Percentiles rank a stretch among this genome's conserved stretches.
phyloP scores from a whole-genome alignment of 2,888 invertebrate genomes.

The Agrochola macilenta region DNA sequence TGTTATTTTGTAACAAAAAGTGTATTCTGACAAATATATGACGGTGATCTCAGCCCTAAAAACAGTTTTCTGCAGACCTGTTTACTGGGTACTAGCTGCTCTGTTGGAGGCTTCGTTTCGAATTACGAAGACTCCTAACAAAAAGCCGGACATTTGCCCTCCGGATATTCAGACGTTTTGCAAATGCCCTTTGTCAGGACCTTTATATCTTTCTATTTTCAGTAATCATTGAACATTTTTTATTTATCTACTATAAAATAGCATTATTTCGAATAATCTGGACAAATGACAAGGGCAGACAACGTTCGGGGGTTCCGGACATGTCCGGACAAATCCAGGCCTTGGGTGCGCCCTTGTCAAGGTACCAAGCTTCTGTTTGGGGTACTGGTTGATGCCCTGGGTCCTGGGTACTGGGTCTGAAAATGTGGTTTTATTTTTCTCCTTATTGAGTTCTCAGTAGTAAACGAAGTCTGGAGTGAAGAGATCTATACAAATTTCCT shows the following conservation, averaged over 20 bases:
- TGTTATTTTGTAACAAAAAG: conserved; percentile 58
- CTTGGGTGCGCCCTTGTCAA: not conserved
- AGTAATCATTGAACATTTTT: not conserved
- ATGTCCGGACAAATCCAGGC: no score
- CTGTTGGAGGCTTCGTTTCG: not conserved
- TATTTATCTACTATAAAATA: not conserved
- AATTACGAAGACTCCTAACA: not conserved
- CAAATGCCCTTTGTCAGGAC: no score
- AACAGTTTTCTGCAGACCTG: not conserved
- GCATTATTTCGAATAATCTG: not conserved
- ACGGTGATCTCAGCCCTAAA: conserved; percentile 9
- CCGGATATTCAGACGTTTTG: no score
- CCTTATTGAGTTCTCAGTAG: not conserved
- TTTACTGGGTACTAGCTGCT: not conserved
- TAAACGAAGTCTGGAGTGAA: not conserved
- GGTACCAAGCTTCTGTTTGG: not conserved
- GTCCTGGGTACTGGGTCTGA: no score
- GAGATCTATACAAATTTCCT: not conserved
- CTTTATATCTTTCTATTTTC: not conserved
- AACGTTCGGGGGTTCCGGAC: not conserved
- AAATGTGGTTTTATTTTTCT: not conserved
- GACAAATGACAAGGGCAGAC: not conserved
- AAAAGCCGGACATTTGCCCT: not conserved
- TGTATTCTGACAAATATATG: conserved; percentile 23
- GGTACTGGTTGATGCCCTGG: not conserved